These are phyloP conservation scores for Andrena trimmerana DNA, from an alignment of 2,888 invertebrate species.

Conservation along the genomic window DNA sequence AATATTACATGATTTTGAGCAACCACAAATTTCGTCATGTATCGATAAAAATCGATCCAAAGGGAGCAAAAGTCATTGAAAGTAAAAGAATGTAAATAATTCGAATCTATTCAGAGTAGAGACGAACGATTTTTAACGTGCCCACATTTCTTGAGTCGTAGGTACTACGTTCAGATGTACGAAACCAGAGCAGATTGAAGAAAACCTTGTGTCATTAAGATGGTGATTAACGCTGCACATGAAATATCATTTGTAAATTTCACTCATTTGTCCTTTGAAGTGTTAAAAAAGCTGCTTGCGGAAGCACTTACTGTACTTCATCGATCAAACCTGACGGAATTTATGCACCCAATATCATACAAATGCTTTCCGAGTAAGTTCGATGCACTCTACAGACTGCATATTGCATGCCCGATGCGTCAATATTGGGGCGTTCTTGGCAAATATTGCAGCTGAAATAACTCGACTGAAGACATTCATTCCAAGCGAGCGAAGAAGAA, in stretches of 20 bases:
- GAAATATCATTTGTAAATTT: background rate
- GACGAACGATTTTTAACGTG: no score
- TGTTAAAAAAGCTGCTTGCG: background rate
- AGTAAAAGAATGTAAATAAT: no score
- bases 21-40: no score
- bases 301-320: background rate
- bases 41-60: no score
- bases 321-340: slow-evolving; percentile 10
- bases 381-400: slow-evolving; percentile 9
- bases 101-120: no score
- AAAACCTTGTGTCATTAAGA: no score
- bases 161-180: no score
- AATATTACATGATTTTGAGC: no score
- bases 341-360: slow-evolving; percentile 6
- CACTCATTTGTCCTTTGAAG: background rate
- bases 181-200: no score
- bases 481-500: background rate
- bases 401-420: slow-evolving; percentile 14
- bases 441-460: slow-evolving; percentile 6
- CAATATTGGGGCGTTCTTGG: slow-evolving; percentile 15
- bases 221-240: background rate
- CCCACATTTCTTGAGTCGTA: no score
- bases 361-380: slow-evolving; percentile 6
- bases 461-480: slow-evolving; percentile 7
- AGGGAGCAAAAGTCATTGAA: no score